Evolutionary conservation across 2,888 invertebrate genomes (phyloP).

Genomic region (Allacma fusca): DNA sequence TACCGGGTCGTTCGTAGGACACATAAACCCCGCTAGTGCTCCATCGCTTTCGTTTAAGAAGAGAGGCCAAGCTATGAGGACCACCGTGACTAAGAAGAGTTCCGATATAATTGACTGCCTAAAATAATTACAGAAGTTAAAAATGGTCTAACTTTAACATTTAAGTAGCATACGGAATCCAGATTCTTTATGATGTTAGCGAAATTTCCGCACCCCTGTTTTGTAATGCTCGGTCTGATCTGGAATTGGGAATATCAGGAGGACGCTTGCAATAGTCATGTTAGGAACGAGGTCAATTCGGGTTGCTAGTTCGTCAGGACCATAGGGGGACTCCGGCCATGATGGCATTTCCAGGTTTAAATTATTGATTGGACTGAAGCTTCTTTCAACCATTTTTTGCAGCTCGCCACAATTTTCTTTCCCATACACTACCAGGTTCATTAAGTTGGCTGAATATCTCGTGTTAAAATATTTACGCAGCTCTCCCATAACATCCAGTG

Average conservation of each 20-base stretch:
- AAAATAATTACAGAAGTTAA: slow-evolving; percentile 37
- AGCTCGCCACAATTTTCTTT: slow-evolving; percentile 89
- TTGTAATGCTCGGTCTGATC: slow-evolving; percentile 83
- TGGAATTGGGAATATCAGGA: slow-evolving; percentile 75
- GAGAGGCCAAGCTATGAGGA: slow-evolving; percentile 88
- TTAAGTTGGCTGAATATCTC: slow-evolving; percentile 95
- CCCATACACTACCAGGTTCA: slow-evolving; percentile 86
- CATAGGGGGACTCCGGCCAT: slow-evolving; percentile 86
- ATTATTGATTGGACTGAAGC: slow-evolving; percentile 81
- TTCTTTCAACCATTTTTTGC: slow-evolving; percentile 77
- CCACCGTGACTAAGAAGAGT: slow-evolving; percentile 96
- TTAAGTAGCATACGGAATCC: background rate
- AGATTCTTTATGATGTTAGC: too few species aligned
- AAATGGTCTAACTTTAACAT: too few species aligned
- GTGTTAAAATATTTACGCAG: slow-evolving; percentile 86
- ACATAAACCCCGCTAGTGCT: slow-evolving; percentile 78
- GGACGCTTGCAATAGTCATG: slow-evolving; percentile 67
- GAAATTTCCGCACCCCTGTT: slow-evolving; percentile 83
- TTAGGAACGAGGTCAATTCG: slow-evolving; percentile 83
- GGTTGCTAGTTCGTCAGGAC: slow-evolving; percentile 75
- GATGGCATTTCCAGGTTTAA: slow-evolving; percentile 74
- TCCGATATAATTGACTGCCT: slow-evolving; percentile 88
- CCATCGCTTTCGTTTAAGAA: slow-evolving; percentile 87
- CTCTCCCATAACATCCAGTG: slow-evolving; percentile 83
- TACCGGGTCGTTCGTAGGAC: slow-evolving; percentile 80